Percentiles rank a stretch among this genome's conserved stretches.
Evolutionary conservation across 2,113 vertebrate species (phyloP).

Genomic region (Seriola dumerili): DNA sequence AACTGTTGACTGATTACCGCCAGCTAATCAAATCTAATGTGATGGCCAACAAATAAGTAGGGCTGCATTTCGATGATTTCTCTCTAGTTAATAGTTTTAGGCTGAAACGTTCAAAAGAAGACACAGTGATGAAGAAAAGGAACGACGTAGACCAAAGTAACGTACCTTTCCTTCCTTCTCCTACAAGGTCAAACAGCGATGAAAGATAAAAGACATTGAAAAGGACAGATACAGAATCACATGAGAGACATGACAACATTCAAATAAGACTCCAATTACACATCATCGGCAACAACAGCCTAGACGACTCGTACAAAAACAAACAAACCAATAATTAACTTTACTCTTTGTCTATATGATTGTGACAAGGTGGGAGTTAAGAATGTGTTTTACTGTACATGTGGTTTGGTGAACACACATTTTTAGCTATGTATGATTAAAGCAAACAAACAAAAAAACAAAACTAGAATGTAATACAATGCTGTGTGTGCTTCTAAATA

Average conservation of each 20-base stretch:
- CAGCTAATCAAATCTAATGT: not conserved
- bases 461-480: not conserved
- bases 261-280: constrained; percentile 34
- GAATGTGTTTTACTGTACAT: not conserved
- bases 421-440: not conserved
- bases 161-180: constrained; percentile 82
- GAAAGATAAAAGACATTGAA: constrained; percentile 57
- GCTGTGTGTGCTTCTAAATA: not conserved
- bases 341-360: not conserved
- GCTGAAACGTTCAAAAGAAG: not conserved
- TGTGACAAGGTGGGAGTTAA: not conserved
- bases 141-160: not conserved
- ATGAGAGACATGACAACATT: constrained; percentile 55
- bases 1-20: too few species aligned
- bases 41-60: not conserved
- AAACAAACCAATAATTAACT: not conserved
- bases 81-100: not conserved
- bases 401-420: not conserved
- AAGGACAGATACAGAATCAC: constrained; percentile 50
- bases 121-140: constrained; percentile 4
- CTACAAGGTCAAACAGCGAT: constrained; percentile 59
- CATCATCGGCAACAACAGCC: not conserved
- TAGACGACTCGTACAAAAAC: not conserved
- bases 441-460: not conserved
- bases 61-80: not conserved